Percentiles rank a stretch among this genome's conserved stretches.
Evolutionary conservation across 2,113 vertebrate genomes (phyloP).

Genomic region (Calypte anna): DNA sequence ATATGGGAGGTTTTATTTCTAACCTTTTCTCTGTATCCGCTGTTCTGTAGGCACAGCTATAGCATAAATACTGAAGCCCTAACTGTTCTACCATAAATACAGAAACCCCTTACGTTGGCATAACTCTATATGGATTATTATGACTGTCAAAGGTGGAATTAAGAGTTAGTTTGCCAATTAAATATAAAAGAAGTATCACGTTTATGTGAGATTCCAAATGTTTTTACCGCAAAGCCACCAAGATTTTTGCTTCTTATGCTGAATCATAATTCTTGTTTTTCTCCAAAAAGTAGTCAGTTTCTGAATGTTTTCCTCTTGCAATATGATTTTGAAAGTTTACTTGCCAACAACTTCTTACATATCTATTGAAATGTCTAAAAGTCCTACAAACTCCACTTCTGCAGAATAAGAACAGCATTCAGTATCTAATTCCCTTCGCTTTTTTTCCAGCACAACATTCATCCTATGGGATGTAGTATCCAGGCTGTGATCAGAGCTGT

Average conservation of each 20-base stretch:
- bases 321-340: neutral
- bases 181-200: neutral
- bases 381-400: neutral
- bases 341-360: neutral
- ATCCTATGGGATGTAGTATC: rapidly evolving
- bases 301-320: neutral
- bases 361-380: neutral
- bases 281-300: neutral
- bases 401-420: neutral
- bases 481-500: neutral
- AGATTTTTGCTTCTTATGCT: neutral
- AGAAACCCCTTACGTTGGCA: neutral
- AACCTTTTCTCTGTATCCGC: neutral
- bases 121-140: neutral
- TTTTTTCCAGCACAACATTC: neutral
- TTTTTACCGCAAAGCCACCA: neutral
- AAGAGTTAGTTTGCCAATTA: neutral
- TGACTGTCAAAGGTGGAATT: neutral
- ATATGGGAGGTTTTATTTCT: neutral
- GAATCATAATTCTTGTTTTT: neutral
- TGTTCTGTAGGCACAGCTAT: neutral
- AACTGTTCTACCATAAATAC: neutral
- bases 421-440: neutral
- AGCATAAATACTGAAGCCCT: neutral
- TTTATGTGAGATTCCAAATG: neutral